These are phyloP conservation scores for Promerops cafer DNA, from an alignment of 2,113 vertebrate genomes.

Conservation along the genomic window DNA sequence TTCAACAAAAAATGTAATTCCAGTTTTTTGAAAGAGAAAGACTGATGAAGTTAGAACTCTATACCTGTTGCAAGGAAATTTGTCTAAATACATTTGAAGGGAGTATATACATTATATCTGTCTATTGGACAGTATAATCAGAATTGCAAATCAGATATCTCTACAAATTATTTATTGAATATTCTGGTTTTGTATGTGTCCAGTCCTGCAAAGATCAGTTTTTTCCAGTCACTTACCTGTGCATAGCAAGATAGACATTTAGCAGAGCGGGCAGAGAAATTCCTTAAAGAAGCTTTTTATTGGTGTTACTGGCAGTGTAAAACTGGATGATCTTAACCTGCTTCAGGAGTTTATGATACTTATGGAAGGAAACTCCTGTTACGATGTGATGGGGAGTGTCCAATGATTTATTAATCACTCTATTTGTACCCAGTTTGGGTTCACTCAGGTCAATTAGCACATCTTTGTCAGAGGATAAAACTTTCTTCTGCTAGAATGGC, in stretches of 20 bases:
- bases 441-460: neutral
- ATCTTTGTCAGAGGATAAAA: neutral
- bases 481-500: neutral
- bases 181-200: neutral
- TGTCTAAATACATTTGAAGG: neutral
- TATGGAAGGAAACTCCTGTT: neutral
- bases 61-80: neutral
- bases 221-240: neutral
- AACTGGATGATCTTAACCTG: neutral
- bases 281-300: neutral
- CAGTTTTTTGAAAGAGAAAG: neutral
- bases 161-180: neutral
- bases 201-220: neutral
- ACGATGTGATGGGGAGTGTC: neutral
- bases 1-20: neutral
- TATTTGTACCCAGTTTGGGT: neutral
- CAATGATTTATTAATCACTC: neutral
- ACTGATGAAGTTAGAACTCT: neutral
- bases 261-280: neutral
- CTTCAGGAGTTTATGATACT: neutral
- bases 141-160: neutral
- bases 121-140: neutral
- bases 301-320: neutral
- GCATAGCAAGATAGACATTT: neutral
- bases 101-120: neutral